phyloP scores from a whole-genome alignment of 2,113 vertebrate genomes.

The Scatophagus argus region DNA sequence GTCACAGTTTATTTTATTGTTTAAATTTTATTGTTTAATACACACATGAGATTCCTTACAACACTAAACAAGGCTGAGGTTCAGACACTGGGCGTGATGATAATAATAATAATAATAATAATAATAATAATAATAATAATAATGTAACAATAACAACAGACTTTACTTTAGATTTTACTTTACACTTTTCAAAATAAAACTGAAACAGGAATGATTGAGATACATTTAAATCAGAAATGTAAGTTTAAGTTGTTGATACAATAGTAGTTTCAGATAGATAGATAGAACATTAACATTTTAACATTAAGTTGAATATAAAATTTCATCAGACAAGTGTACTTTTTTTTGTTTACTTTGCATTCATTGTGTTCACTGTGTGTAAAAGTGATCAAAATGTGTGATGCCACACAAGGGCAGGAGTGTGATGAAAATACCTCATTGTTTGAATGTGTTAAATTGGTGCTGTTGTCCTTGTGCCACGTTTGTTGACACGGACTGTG shows the following conservation, averaged over 20 bases:
- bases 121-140: neutral
- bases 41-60: no score
- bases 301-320: neutral
- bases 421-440: neutral
- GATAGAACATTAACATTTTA: no score
- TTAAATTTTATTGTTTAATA: conserved; percentile 40
- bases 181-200: neutral
- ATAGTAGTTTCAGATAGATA: no score
- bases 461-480: conserved; percentile 17
- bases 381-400: neutral
- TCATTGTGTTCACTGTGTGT: neutral
- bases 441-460: conserved; percentile 27
- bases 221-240: neutral
- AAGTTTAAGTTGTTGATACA: neutral
- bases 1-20: conserved; percentile 24
- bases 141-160: no score
- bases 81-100: neutral
- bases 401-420: neutral
- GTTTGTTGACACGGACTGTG: conserved; percentile 18
- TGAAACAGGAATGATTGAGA: neutral
- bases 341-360: neutral
- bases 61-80: neutral
- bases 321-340: neutral
- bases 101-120: neutral
- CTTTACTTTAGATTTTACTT: neutral